These are phyloP conservation scores for Hylyphantes graminicola DNA, from an alignment of 1,140 invertebrate genomes.

Conservation along the genomic window DNA sequence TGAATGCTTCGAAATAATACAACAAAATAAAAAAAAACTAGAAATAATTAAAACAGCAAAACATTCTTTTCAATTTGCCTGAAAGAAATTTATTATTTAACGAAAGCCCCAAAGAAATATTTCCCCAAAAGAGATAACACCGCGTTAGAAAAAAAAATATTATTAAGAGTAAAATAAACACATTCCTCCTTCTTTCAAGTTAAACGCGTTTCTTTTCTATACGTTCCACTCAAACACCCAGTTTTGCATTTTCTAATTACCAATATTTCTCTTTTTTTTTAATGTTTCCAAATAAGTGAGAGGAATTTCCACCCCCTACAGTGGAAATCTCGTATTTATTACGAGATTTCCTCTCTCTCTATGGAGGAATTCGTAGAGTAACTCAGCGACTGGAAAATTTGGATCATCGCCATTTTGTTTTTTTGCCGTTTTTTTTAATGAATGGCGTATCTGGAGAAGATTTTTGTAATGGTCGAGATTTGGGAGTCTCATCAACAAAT, in stretches of 20 bases:
- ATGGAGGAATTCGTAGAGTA: slow-evolving; percentile 19
- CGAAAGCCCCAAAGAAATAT: slow-evolving; percentile 14
- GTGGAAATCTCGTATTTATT: slow-evolving; percentile 45
- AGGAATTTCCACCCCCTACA: slow-evolving; percentile 7
- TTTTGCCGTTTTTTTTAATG: slow-evolving; percentile 39
- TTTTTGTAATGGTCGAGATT: slow-evolving; percentile 52
- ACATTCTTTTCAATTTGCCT: too few relatives aligned
- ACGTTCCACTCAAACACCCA: slow-evolving; percentile 8
- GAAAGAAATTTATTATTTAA: slow-evolving; percentile 21
- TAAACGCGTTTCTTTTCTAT: slow-evolving; percentile 25
- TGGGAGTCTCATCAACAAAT: slow-evolving; percentile 59
- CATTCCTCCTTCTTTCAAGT: slow-evolving; percentile 1
- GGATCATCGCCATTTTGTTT: slow-evolving; percentile 49
- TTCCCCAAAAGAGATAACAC: not conserved
- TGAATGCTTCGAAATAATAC: too few relatives aligned
- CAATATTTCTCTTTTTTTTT: slow-evolving; percentile 47
- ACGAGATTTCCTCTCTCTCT: not conserved
- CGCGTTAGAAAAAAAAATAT: slow-evolving; percentile 36
- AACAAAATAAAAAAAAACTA: too few relatives aligned
- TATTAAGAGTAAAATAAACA: slow-evolving; percentile 45
- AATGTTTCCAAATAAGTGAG: slow-evolving; percentile 20
- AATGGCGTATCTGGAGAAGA: slow-evolving; percentile 51
- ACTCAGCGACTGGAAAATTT: slow-evolving; percentile 26
- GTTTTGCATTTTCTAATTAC: slow-evolving; percentile 60
- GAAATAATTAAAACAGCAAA: too few relatives aligned